Conservation (phyloP, 2,888 invertebrate genomes). For the Acutogordius australiensis region DNA sequence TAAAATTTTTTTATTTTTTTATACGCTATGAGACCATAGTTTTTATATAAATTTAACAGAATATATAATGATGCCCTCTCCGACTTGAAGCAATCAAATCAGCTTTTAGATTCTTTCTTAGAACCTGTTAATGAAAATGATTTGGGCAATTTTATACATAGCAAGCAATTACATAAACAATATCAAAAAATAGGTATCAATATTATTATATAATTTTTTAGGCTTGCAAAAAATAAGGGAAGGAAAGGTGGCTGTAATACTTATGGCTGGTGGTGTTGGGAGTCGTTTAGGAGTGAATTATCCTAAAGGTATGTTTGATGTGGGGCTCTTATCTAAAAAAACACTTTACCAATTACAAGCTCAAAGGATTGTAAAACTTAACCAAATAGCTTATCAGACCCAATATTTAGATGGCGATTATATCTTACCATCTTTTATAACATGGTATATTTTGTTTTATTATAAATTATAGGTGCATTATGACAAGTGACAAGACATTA, state of each 20-base stretch:
- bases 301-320: slow-evolving; percentile 89
- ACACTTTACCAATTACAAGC: slow-evolving; percentile 81
- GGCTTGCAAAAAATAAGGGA: slow-evolving; percentile 25
- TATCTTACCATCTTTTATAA: too few relatives aligned
- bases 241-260: slow-evolving; percentile 39
- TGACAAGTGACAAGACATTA: slow-evolving; percentile 84
- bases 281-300: slow-evolving; percentile 68
- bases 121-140: neutral
- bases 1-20: neutral
- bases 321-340: slow-evolving; percentile 58
- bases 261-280: slow-evolving; percentile 89
- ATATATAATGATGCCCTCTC: neutral
- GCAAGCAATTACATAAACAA: neutral
- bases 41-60: neutral
- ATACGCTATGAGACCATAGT: too few relatives aligned
- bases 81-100: neutral
- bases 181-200: slow-evolving; percentile 1
- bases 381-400: slow-evolving; percentile 24
- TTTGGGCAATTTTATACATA: neutral
- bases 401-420: too few relatives aligned
- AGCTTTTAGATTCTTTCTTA: neutral
- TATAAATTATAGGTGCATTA: slow-evolving; percentile 42
- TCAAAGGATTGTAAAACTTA: slow-evolving; percentile 48
- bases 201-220: neutral
- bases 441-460: too few relatives aligned